Evolutionary conservation across 2,888 invertebrate species (phyloP).

Genomic region (Tipula vernalis): DNA sequence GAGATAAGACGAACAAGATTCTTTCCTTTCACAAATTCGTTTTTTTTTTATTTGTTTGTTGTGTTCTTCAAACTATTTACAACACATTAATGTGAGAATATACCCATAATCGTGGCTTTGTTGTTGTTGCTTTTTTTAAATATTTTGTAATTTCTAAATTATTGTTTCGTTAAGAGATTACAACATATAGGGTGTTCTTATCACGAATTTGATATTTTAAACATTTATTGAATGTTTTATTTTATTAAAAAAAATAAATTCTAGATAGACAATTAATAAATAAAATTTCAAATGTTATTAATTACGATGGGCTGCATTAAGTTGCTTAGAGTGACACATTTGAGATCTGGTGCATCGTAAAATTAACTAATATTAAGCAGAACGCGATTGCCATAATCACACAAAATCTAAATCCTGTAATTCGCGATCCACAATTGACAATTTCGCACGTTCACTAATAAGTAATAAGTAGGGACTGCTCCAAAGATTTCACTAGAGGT

Average conservation of each 20-base stretch:
- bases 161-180: neutral
- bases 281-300: too few relatives aligned
- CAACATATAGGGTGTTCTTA: neutral
- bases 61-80: neutral
- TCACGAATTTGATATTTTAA: neutral
- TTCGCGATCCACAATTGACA: too few relatives aligned
- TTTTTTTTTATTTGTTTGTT: neutral
- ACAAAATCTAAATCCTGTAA: too few relatives aligned
- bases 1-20: neutral
- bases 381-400: too few relatives aligned
- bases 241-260: neutral
- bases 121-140: neutral
- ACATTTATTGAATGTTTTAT: neutral
- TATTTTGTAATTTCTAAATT: neutral
- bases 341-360: too few relatives aligned
- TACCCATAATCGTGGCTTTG: neutral
- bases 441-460: too few relatives aligned
- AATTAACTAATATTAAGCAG: too few relatives aligned
- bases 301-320: too few relatives aligned
- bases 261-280: too few relatives aligned
- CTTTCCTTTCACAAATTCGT: neutral
- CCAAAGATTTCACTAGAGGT: too few relatives aligned
- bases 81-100: neutral
- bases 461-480: too few relatives aligned
- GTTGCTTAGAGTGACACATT: too few relatives aligned